Percentiles rank a stretch among this genome's conserved stretches.
phyloP scores from a whole-genome alignment of 2,888 invertebrate genomes.

The Andrena flavipes region DNA sequence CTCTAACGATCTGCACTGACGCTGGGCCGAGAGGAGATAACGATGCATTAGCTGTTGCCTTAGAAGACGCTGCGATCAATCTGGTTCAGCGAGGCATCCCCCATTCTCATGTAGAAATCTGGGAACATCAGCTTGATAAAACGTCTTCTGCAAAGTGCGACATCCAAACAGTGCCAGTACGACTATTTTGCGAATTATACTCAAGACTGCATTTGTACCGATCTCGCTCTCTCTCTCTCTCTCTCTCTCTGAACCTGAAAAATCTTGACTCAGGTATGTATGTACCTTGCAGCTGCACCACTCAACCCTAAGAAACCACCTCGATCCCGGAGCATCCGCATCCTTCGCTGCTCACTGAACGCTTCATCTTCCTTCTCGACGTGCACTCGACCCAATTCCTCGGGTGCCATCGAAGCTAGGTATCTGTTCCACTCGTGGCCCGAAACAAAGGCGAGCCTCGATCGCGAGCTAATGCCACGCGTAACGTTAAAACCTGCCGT shows the following conservation, averaged over 20 bases:
- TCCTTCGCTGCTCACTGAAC: neutral
- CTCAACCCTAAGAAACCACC: neutral
- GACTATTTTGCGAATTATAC: too few species aligned
- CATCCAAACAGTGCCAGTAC: neutral
- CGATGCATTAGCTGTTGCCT: slow-evolving; percentile 1
- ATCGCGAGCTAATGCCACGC: slow-evolving; percentile 16
- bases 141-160: neutral
- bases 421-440: neutral
- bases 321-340: neutral
- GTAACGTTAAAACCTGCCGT: slow-evolving; percentile 50
- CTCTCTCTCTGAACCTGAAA: too few species aligned
- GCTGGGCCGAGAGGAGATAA: neutral
- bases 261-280: too few species aligned
- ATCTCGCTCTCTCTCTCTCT: too few species aligned
- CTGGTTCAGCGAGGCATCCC: neutral
- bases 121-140: neutral
- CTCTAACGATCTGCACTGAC: neutral
- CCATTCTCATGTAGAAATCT: neutral
- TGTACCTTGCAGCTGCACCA: neutral
- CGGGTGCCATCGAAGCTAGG: neutral
- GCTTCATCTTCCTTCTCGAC: neutral
- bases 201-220: too few species aligned
- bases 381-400: neutral
- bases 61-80: slow-evolving; percentile 9
- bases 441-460: slow-evolving; percentile 11